Conservation (phyloP, 1,140 invertebrate genomes). For the Metopolophium dirhodum region DNA sequence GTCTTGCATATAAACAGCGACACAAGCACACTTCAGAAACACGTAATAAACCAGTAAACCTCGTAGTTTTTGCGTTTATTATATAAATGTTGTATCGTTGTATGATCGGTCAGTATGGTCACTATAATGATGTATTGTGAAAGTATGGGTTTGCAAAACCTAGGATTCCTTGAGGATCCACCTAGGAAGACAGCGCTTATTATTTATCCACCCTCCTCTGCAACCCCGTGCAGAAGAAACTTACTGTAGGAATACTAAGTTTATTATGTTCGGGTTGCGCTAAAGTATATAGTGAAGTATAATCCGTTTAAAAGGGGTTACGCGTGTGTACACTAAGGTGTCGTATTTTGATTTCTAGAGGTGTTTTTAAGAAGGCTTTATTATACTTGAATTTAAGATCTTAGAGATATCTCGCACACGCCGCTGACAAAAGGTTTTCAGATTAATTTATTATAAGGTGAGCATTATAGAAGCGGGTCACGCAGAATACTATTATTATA, state of each 20-base stretch:
- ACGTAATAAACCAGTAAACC: too few species aligned
- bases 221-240: not conserved
- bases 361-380: slow-evolving; percentile 11
- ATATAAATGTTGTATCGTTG: not conserved
- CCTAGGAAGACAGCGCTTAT: not conserved
- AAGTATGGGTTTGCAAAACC: not conserved
- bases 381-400: slow-evolving; percentile 13
- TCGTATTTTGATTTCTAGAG: slow-evolving; percentile 11
- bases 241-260: slow-evolving; percentile 2
- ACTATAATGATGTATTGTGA: not conserved
- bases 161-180: too few species aligned
- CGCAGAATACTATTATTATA: not conserved
- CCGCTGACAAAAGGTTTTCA: not conserved
- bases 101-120: not conserved
- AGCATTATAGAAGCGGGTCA: not conserved
- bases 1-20: too few species aligned
- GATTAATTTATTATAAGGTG: not conserved
- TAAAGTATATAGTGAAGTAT: slow-evolving; percentile 1
- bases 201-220: not conserved
- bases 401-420: not conserved
- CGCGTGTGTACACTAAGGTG: not conserved
- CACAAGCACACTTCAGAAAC: too few species aligned
- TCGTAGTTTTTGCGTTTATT: not conserved
- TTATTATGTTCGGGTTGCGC: not conserved
- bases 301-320: slow-evolving; percentile 14